Evolutionary conservation across 2,888 invertebrate genomes (phyloP), one percentile per base, ranked within the genome.

Genomic region (Mimas tiliae): DNA sequence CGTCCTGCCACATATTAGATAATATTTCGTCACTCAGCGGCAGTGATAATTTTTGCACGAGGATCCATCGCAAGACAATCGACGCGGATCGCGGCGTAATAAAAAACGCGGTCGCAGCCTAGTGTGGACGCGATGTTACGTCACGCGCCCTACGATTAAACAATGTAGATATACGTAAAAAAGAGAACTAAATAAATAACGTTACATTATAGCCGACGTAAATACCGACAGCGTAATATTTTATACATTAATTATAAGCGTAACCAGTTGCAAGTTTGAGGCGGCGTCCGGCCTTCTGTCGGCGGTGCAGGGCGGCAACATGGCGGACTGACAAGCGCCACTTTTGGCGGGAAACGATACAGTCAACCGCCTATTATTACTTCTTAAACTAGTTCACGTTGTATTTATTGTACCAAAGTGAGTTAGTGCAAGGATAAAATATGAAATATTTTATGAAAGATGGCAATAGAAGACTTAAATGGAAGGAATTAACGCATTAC

Each of bases 1-100:
- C 71, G 68, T 72, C 69, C 80, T 78, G 83, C 83, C 83, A 81
- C 82, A 78, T 81, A 81, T 81, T 83, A 84, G 84, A 83, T 82
- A 82, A 77, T 73, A 1, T 1, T 77, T 73, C 65, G 77, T 76
- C 75, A 74, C 79, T 73, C 70, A 71, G 78, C 75, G 82, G 82
- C 83, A 81, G 83, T 82, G 83, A 74, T 76, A 68, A 64, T 72
- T 51, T 65, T 6, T 27, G n/a, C 27, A 27, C 27, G 27, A 27
- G 2, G 27, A 27, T 27, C 27, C 27, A 27, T 27, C 27, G 27
- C 27, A 3, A 27, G 4, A 27, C 27, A 42, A 68, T 68, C 62
- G 53, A 9, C 42, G 42, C 27, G 42, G 7, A 42, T 42, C 42
- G 42, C 42, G 42, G 42, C 42, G 42, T 42, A 27, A 42, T 42